Base-by-base conservation (phyloP, 2,797 vertebrate species). In the Champsocephalus esox region DNA sequence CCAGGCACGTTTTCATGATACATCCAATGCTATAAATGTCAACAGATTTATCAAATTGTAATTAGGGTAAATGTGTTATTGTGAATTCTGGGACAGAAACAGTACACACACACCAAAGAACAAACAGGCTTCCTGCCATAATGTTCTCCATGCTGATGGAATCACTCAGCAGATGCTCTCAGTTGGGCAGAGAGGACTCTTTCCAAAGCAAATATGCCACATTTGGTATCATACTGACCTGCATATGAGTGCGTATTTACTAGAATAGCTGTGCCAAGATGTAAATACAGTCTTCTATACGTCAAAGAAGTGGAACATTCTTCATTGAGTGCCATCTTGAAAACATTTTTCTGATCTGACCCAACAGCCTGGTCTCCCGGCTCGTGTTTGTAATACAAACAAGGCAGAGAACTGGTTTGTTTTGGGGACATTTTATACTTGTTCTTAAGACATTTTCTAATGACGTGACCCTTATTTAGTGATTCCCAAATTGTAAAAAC, bases 121-220 rank as follows among this genome's bases (percentile, higher is more conserved):
- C 10, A 19, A 68, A 58, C 64, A 51, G 21, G 70, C 57, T 71
- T 67, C 12, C 79, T 14, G 55, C 3, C 72, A 69, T 63, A 60
- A 77, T 56, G 68, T 56, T 74, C 73, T 76, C 7, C 66, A 77
- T 58, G 49, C 64, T 69, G 73, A 75, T 75, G 67, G 75, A 89
- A 63, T 80, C 49, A 72, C 54, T 50, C 45, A 83, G 73, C 66
- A 63, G 70, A 80, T 76, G 68, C 73, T 70, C 72, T 79, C 44
- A 49, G 60, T 16, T 54, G 43, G 34, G 34, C 52, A 51, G 50
- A 59, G 28, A 57, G 9, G 59, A 55, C 61, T 55, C 49, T 61
- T 79, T 72, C 63, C 75, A 73, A 59, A 49, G 57, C 51, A 79
- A 83, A 71, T 57, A 61, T 52, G 73, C 17, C 28, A 73, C 60